These are phyloP conservation scores for Saturnia japonica DNA, from an alignment of 2,888 invertebrate species.

Conservation along the genomic window DNA sequence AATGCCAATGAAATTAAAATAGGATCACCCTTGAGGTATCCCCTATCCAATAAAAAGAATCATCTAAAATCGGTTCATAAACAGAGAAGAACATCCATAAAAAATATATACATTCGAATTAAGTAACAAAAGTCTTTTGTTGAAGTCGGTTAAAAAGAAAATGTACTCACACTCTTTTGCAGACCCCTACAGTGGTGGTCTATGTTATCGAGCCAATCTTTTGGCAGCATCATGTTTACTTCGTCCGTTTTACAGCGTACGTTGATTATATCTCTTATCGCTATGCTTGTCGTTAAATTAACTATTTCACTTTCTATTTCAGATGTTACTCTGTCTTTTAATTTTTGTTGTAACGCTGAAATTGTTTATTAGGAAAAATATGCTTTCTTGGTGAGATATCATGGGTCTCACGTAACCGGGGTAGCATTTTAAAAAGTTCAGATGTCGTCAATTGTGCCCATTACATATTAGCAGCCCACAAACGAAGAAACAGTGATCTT, in stretches of 20 bases:
- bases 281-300: constrained; percentile 16
- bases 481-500: too few species aligned
- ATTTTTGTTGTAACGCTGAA: constrained; percentile 25
- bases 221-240: constrained; percentile 23
- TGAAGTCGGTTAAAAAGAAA: too few species aligned
- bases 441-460: not conserved
- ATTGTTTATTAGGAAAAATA: not conserved
- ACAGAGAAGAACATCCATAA: too few species aligned
- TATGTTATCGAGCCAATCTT: constrained; percentile 36
- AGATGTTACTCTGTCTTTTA: constrained; percentile 20
- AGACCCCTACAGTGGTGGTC: constrained; percentile 37
- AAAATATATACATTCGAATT: too few species aligned
- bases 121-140: too few species aligned
- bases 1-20: too few species aligned
- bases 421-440: too few species aligned
- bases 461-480: not conserved
- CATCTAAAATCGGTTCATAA: too few species aligned
- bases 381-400: not conserved
- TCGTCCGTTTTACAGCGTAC: constrained; percentile 32
- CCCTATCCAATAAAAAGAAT: too few species aligned
- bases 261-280: constrained; percentile 26
- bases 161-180: constrained; percentile 30
- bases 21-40: too few species aligned
- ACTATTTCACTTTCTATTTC: constrained; percentile 31
- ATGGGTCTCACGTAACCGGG: too few species aligned